phyloP scores from a whole-genome alignment of 2,797 vertebrate genomes.

The Platalea minor region DNA sequence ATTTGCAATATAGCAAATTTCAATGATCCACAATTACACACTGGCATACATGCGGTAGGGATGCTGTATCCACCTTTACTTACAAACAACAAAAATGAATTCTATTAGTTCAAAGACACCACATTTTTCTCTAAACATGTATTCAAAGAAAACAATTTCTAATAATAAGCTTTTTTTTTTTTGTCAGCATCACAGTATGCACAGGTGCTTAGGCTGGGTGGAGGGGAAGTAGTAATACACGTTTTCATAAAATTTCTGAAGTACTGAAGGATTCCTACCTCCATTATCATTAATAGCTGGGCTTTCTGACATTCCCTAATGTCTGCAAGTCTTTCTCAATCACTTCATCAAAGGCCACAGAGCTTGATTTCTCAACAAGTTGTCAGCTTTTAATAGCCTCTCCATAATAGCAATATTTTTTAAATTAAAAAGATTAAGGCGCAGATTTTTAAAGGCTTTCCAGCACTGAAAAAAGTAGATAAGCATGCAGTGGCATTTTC shows the following conservation, averaged over 20 bases:
- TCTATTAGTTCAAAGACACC: background rate
- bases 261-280: background rate
- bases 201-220: background rate
- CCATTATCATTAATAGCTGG: background rate
- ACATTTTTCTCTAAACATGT: background rate
- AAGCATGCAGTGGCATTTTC: background rate
- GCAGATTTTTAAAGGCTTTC: background rate
- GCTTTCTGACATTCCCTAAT: background rate
- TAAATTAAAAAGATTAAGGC: background rate
- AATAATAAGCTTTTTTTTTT: background rate
- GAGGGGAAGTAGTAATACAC: background rate
- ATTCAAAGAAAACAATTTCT: background rate
- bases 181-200: background rate
- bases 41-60: accelerated
- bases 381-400: background rate
- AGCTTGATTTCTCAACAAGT: background rate
- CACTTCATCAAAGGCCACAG: background rate
- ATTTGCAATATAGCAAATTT: background rate
- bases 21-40: background rate
- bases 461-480: background rate
- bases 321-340: background rate
- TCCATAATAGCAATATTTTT: background rate
- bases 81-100: background rate
- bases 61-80: background rate
- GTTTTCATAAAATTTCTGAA: background rate